A percentile compares a stretch with the other conserved stretches of the same genome.
phyloP scores from a whole-genome alignment of 2,113 vertebrate species.

The Esox niger region DNA sequence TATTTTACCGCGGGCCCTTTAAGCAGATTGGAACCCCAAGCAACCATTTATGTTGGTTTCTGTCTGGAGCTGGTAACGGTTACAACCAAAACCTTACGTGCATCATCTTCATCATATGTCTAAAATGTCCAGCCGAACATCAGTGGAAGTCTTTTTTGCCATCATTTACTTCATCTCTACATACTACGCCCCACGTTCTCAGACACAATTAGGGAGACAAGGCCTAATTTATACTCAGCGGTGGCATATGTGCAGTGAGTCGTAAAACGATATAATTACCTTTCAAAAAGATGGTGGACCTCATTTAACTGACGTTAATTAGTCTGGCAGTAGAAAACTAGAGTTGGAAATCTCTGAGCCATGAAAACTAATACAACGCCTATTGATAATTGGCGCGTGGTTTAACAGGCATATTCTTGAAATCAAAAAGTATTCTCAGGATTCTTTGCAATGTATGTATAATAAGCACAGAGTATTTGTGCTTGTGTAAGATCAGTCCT shows the following conservation, averaged over 20 bases:
- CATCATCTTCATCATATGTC: slow-evolving; percentile 36
- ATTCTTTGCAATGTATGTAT: background rate
- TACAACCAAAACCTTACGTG: slow-evolving; percentile 14
- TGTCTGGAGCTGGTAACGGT: no score
- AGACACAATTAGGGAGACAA: slow-evolving; percentile 66
- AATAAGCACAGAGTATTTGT: background rate
- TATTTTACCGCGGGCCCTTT: no score
- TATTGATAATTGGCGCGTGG: slow-evolving; percentile 64
- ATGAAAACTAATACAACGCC: slow-evolving; percentile 51
- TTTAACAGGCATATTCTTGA: slow-evolving; percentile 42
- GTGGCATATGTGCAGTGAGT: slow-evolving; percentile 74
- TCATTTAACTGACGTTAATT: slow-evolving; percentile 76
- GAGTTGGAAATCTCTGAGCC: slow-evolving; percentile 55
- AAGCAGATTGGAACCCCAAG: no score
- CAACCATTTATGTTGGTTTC: no score
- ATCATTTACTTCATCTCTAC: slow-evolving; percentile 57
- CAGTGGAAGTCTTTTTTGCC: slow-evolving; percentile 18
- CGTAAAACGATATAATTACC: slow-evolving; percentile 76
- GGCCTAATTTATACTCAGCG: slow-evolving; percentile 67
- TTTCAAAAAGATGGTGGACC: slow-evolving; percentile 66
- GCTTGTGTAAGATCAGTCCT: no score
- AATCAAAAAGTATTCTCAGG: background rate
- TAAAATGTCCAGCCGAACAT: slow-evolving; percentile 44
- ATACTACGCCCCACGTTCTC: slow-evolving; percentile 40
- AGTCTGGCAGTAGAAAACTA: slow-evolving; percentile 66